phyloP scores from a whole-genome alignment of 2,797 vertebrate genomes.

The Cryptoprocta ferox region DNA sequence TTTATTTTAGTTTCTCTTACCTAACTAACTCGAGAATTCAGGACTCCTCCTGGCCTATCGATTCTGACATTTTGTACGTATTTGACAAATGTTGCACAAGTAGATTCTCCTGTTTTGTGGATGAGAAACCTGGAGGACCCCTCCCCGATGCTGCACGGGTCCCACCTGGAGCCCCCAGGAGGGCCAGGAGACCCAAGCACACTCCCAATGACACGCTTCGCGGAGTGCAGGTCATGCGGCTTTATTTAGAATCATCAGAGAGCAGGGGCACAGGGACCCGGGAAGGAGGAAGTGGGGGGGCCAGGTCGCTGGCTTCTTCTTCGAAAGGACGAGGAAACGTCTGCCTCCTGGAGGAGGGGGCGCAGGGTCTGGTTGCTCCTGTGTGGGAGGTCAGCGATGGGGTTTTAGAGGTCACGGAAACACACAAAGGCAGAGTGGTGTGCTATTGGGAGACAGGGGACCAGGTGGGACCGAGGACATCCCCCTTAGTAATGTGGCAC shows the following conservation, averaged over 20 bases:
- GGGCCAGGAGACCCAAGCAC: not conserved
- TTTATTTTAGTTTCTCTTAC: not conserved
- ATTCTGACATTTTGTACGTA: not conserved
- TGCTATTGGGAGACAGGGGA: not conserved
- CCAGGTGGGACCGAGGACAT: not conserved
- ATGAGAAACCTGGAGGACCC: not conserved
- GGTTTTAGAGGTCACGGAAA: not conserved
- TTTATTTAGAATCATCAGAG: not conserved
- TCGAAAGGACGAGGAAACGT: not conserved
- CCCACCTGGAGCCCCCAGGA: fast-evolving
- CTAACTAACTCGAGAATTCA: not conserved
- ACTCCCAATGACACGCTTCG: not conserved
- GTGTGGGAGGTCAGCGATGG: not conserved
- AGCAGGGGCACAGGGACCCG: not conserved
- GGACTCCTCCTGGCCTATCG: not conserved
- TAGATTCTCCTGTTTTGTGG: not conserved
- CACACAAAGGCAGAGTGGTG: not conserved
- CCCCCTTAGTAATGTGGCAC: not conserved
- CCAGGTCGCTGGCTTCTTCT: not conserved
- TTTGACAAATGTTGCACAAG: not conserved
- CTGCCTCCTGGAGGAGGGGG: not conserved
- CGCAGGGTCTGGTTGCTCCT: not conserved
- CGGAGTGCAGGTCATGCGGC: not conserved
- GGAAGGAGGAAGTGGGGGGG: not conserved
- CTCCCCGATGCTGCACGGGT: too few relatives aligned